These are phyloP conservation scores for Momotus momota DNA, from an alignment of 2,797 vertebrate genomes.

Conservation along the genomic window DNA sequence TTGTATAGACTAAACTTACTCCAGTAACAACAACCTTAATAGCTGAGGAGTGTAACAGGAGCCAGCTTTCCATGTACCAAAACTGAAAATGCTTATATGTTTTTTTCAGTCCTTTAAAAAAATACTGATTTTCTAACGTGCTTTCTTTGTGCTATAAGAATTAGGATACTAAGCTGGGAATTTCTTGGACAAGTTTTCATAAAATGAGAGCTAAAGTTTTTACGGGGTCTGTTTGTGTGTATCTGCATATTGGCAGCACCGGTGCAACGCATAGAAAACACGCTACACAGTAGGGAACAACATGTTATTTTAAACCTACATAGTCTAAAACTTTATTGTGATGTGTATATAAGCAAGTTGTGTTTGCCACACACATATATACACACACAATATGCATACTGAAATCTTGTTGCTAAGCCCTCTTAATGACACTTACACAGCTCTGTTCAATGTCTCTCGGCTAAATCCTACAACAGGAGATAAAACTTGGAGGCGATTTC, in stretches of 20 bases:
- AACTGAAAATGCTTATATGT: not conserved
- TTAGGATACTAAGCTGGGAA: not conserved
- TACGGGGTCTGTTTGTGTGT: not conserved
- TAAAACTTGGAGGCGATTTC: slow-evolving; percentile 66
- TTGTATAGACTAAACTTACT: not conserved
- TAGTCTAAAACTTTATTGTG: not conserved
- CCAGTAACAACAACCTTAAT: not conserved
- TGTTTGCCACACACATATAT: not conserved
- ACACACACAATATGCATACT: not conserved
- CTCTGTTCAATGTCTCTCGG: slow-evolving; percentile 43
- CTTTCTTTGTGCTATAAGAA: not conserved
- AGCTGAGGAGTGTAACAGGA: not conserved
- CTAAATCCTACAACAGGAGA: slow-evolving; percentile 49
- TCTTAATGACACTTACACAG: not conserved
- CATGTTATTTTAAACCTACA: not conserved
- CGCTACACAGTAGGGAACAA: not conserved
- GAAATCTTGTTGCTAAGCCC: not conserved
- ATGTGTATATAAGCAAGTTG: not conserved
- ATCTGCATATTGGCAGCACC: not conserved
- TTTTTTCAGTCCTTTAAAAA: not conserved
- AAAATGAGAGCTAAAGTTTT: not conserved
- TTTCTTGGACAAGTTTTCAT: not conserved
- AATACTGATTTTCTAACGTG: not conserved
- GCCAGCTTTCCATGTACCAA: not conserved
- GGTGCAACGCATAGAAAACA: not conserved